phyloP scores from a whole-genome alignment of 2,888 invertebrate genomes.

The Apamea crenata region DNA sequence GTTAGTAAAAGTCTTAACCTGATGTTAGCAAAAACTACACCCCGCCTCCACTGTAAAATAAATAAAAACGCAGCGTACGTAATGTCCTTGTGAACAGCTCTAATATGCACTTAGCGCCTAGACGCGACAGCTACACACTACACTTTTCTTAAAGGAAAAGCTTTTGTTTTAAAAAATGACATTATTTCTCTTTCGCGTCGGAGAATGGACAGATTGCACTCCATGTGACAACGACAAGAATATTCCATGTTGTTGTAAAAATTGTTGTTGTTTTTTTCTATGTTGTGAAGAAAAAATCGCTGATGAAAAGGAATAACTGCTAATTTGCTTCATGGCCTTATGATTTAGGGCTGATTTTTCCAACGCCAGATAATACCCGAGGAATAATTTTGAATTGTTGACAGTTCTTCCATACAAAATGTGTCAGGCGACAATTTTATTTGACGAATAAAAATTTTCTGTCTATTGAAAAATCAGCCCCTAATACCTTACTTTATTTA shows the following conservation, averaged over 20 bases:
- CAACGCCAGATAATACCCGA: too few species aligned
- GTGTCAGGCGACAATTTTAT: too few species aligned
- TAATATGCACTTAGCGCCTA: constrained; percentile 68
- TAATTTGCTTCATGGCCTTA: not conserved
- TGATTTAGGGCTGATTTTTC: not conserved
- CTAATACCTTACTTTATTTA: too few species aligned
- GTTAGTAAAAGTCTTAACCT: too few species aligned
- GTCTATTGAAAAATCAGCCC: too few species aligned
- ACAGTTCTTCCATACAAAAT: too few species aligned
- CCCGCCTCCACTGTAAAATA: not conserved
- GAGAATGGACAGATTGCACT: constrained; percentile 58
- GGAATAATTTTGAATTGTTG: too few species aligned
- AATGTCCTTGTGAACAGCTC: constrained; percentile 45
- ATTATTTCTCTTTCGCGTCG: constrained; percentile 61
- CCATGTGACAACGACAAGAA: constrained; percentile 40
- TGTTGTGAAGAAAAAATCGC: not conserved
- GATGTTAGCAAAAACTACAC: too few species aligned
- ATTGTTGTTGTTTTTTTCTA: constrained; percentile 2
- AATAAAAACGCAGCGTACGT: constrained; percentile 23
- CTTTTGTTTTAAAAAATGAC: constrained; percentile 68
- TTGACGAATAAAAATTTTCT: too few species aligned
- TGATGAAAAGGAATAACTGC: not conserved
- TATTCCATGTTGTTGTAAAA: constrained; percentile 38
- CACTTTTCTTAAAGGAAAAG: constrained; percentile 64
- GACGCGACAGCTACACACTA: constrained; percentile 63